A percentile compares a stretch with the other conserved stretches of the same genome.
These are phyloP conservation scores for Hofmannophila pseudospretella DNA, from an alignment of 2,888 invertebrate genomes.

Conservation along the genomic window DNA sequence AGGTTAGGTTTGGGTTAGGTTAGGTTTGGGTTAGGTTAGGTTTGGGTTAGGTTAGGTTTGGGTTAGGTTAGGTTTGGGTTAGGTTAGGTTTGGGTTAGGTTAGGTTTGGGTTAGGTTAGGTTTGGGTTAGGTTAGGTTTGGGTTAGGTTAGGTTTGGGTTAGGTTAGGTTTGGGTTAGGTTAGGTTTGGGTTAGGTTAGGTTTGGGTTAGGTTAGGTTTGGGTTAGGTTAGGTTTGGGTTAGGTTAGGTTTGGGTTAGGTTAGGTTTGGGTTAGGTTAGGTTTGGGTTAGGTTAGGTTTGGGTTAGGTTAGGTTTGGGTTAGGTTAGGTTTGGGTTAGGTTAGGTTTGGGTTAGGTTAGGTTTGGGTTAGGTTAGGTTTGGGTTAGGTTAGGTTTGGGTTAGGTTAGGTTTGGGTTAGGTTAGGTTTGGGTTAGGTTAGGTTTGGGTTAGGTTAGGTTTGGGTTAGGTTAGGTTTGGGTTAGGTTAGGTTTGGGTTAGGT, in stretches of 20 bases:
- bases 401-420: slow-evolving; percentile 15
- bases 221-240: slow-evolving; percentile 16
- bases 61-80: slow-evolving; percentile 12
- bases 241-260: slow-evolving; percentile 11
- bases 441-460: slow-evolving; percentile 9
- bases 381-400: slow-evolving; percentile 20
- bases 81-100: slow-evolving; percentile 8
- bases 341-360: slow-evolving; percentile 9
- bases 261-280: slow-evolving; percentile 9
- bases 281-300: slow-evolving; percentile 7
- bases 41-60: slow-evolving; percentile 15
- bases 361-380: slow-evolving; percentile 17
- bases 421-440: slow-evolving; percentile 2
- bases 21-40: slow-evolving; percentile 21
- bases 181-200: slow-evolving; percentile 16
- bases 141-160: slow-evolving; percentile 9
- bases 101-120: slow-evolving; percentile 7
- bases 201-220: slow-evolving; percentile 20
- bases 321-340: slow-evolving; percentile 9
- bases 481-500: slow-evolving; percentile 8
- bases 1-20: slow-evolving; percentile 14
- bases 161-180: slow-evolving; percentile 9
- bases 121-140: slow-evolving; percentile 8
- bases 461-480: slow-evolving; percentile 7
- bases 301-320: slow-evolving; percentile 8